A percentile compares a stretch with the other conserved stretches of the same genome.
Conservation (phyloP, 2,888 invertebrate genomes). For the Silvanus unidentatus region DNA sequence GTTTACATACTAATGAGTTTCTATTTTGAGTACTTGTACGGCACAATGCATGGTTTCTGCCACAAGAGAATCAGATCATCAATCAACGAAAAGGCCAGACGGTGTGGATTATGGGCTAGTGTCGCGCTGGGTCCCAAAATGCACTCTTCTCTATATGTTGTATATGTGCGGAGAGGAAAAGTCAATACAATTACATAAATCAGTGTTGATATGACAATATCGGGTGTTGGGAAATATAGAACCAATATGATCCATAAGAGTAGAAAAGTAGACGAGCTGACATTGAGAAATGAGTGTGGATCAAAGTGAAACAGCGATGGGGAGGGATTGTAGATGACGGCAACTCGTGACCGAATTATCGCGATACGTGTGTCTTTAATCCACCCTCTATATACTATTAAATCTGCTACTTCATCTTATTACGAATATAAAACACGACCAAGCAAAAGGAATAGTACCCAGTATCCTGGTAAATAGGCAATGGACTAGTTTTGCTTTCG, state of each 20-base stretch:
- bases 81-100: slow-evolving; percentile 29
- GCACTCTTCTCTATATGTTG: too few species aligned
- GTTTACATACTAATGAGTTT: slow-evolving; percentile 1
- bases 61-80: slow-evolving; percentile 30
- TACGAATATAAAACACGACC: too few species aligned
- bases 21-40: too few species aligned
- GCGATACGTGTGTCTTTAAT: slow-evolving; percentile 23
- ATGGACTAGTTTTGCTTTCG: too few species aligned
- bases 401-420: too few species aligned
- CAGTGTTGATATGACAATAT: slow-evolving; percentile 43
- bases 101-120: slow-evolving; percentile 12
- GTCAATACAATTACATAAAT: slow-evolving; percentile 46
- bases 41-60: too few species aligned
- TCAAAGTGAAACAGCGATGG: slow-evolving; percentile 15
- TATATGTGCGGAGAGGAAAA: slow-evolving; percentile 31
- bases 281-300: slow-evolving; percentile 29
- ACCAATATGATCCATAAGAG: slow-evolving; percentile 39
- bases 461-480: too few species aligned
- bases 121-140: too few species aligned
- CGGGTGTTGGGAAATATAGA: slow-evolving; percentile 42
- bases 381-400: too few species aligned
- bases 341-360: slow-evolving; percentile 34
- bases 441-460: too few species aligned
- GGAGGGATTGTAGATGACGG: slow-evolving; percentile 19
- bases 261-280: slow-evolving; percentile 26